Conservation (phyloP, 2,113 vertebrate genomes). For the Arothron firmamentum region DNA sequence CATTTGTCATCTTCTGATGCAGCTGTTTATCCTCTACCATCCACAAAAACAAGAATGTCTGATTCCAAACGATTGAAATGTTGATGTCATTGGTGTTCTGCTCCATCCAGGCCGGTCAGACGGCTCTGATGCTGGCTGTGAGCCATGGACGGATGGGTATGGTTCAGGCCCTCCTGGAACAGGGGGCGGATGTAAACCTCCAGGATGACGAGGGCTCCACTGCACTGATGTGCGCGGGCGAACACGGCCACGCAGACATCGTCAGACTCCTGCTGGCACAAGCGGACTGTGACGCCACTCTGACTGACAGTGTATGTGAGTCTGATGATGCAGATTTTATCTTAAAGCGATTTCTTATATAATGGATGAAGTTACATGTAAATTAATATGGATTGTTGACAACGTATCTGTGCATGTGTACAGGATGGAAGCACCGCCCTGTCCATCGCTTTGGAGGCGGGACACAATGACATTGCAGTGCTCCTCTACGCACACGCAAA, state of each 20-base stretch:
- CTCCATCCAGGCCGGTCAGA: conserved; percentile 86
- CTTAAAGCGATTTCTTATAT: not conserved
- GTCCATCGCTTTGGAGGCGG: conserved; percentile 93
- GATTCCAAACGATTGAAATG: not conserved
- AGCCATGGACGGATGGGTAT: conserved; percentile 92
- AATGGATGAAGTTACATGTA: no score
- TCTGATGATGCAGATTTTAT: conserved; percentile 10
- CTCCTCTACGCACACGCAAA: conserved; percentile 94
- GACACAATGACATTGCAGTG: conserved; percentile 92
- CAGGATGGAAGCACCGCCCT: conserved; percentile 95
- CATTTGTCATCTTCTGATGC: not conserved
- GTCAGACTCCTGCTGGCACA: conserved; percentile 88
- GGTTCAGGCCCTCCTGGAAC: conserved; percentile 87
- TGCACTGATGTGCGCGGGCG: conserved; percentile 95
- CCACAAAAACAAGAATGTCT: not conserved
- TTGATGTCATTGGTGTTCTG: not conserved
- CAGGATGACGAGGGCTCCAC: conserved; percentile 96
- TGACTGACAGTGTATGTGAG: conserved; percentile 87
- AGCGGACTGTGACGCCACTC: conserved; percentile 83
- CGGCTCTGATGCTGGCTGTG: conserved; percentile 93
- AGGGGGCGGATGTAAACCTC: conserved; percentile 88
- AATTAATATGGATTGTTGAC: not conserved
- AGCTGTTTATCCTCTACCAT: not conserved
- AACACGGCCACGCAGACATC: conserved; percentile 91
- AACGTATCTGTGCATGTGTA: conserved; percentile 12